Evolutionary conservation across 2,888 invertebrate genomes (phyloP).

Genomic region (Zhengitettix transpicula): DNA sequence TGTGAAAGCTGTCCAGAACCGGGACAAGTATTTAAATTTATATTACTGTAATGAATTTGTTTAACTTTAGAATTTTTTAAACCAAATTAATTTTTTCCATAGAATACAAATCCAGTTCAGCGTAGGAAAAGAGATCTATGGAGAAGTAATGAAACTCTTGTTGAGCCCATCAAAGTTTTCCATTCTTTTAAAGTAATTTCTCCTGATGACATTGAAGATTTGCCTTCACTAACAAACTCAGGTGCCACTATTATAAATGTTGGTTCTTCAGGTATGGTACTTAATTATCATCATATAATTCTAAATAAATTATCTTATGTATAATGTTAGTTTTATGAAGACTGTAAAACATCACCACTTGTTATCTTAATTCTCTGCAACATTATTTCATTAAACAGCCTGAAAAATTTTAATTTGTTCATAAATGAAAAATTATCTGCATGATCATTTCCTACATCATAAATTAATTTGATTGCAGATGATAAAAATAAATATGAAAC

Average conservation of each 20-base stretch:
- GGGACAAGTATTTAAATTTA: slow-evolving; percentile 28
- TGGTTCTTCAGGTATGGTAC: slow-evolving; percentile 2
- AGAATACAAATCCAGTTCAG: slow-evolving; percentile 25
- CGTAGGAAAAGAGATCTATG: slow-evolving; percentile 27
- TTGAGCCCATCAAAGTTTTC: slow-evolving; percentile 40
- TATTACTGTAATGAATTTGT: neutral
- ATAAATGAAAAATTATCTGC: too few relatives aligned
- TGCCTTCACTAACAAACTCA: neutral
- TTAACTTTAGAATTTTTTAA: neutral
- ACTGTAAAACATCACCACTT: too few relatives aligned
- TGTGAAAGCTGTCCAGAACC: slow-evolving; percentile 56
- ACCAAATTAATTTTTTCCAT: neutral
- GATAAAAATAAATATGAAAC: too few relatives aligned
- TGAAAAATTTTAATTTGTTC: too few relatives aligned
- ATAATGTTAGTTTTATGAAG: too few relatives aligned
- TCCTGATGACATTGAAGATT: slow-evolving; percentile 11
- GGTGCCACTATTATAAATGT: slow-evolving; percentile 7
- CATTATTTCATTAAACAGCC: too few relatives aligned
- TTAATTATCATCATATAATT: too few relatives aligned
- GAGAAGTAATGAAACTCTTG: slow-evolving; percentile 32
- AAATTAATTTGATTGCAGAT: too few relatives aligned
- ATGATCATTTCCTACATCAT: too few relatives aligned
- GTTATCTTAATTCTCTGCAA: too few relatives aligned
- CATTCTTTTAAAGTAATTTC: slow-evolving; percentile 10
- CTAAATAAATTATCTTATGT: too few relatives aligned